Percentiles rank a stretch among this genome's conserved stretches.
Conservation (phyloP, 2,113 vertebrate species). For the Nestor notabilis region DNA sequence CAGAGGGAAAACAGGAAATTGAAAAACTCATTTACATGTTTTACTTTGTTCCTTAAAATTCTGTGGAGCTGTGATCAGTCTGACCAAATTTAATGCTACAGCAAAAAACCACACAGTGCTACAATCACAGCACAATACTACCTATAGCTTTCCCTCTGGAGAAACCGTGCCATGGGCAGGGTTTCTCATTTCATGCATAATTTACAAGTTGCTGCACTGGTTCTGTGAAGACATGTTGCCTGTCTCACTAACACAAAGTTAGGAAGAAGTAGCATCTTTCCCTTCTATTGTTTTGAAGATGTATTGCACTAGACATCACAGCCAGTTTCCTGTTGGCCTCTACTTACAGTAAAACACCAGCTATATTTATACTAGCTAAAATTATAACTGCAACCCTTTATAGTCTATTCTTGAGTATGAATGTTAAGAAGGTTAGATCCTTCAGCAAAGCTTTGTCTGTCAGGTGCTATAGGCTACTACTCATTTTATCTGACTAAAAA, state of each 20-base stretch:
- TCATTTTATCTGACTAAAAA: background rate
- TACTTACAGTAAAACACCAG: background rate
- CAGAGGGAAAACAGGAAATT: background rate
- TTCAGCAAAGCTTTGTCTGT: background rate
- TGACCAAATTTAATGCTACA: background rate
- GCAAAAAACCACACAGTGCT: background rate
- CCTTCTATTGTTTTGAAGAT: background rate
- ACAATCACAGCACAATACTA: background rate
- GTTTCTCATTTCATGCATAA: slow-evolving; percentile 62
- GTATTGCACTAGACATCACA: background rate
- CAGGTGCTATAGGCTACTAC: background rate
- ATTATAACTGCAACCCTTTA: background rate
- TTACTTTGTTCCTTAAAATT: slow-evolving; percentile 3
- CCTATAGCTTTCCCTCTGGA: slow-evolving; percentile 18
- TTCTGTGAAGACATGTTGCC: slow-evolving; percentile 13
- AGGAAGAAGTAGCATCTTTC: background rate
- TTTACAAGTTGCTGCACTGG: slow-evolving; percentile 47
- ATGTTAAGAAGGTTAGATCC: background rate
- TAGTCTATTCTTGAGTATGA: background rate
- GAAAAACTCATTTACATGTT: background rate
- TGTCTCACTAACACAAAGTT: background rate
- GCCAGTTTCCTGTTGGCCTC: background rate
- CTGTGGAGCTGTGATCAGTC: background rate
- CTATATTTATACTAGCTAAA: background rate
- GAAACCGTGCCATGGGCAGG: background rate